Evolutionary conservation across 2,797 vertebrate species (phyloP).

Genomic region (Myotis planiceps): DNA sequence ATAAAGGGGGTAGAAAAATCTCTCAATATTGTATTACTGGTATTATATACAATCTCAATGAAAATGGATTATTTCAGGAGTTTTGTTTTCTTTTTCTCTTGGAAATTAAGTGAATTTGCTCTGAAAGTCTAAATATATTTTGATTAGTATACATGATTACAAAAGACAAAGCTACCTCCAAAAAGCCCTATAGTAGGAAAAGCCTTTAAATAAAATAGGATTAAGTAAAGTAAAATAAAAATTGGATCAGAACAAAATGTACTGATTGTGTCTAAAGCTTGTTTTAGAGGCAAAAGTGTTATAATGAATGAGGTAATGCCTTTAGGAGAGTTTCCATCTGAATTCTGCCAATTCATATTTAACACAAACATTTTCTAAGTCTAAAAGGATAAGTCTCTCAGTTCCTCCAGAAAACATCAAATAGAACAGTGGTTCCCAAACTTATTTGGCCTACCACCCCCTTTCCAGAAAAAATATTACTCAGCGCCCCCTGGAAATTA

Average conservation of each 20-base stretch:
- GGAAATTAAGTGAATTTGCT: conserved; percentile 28
- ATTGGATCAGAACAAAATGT: conserved; percentile 6
- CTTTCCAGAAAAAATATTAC: too few relatives aligned
- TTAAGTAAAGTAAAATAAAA: conserved; percentile 1
- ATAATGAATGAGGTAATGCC: background rate
- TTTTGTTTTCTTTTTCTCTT: background rate
- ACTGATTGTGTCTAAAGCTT: background rate
- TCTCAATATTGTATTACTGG: background rate
- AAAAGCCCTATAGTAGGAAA: background rate
- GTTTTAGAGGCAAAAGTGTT: conserved; percentile 1
- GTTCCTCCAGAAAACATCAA: conserved; percentile 32
- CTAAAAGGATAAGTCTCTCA: background rate
- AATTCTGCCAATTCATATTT: background rate
- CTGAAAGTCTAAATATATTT: conserved; percentile 14
- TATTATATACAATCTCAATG: background rate
- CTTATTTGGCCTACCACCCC: too few relatives aligned
- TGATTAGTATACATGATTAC: background rate
- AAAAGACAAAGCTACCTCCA: conserved; percentile 1
- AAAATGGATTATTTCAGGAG: background rate
- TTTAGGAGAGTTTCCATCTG: background rate
- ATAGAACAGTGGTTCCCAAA: too few relatives aligned
- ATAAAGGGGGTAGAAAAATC: background rate
- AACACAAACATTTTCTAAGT: conserved; percentile 15
- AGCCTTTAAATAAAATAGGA: background rate
- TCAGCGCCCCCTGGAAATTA: too few relatives aligned